Conservation (phyloP, 2,797 vertebrate species). For the Linurgus olivaceus region DNA sequence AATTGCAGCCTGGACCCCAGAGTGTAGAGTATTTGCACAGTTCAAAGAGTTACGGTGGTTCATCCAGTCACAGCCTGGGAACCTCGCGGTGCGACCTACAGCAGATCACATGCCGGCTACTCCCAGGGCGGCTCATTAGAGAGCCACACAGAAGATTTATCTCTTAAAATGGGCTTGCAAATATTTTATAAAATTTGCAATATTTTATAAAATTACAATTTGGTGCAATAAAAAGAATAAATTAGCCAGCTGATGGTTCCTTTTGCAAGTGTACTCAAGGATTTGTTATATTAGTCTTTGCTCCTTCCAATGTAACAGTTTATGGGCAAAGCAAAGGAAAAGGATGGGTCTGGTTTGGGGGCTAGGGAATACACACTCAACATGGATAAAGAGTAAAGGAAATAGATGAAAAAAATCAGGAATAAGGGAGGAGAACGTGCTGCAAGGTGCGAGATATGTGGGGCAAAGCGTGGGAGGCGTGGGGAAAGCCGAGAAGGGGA, state of each 20-base stretch:
- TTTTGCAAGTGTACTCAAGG: constrained; percentile 31
- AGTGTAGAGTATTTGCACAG: constrained; percentile 55
- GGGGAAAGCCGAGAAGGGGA: background rate
- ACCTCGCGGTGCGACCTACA: constrained; percentile 28
- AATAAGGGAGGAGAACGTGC: background rate
- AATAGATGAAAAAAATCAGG: background rate
- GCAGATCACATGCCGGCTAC: constrained; percentile 21
- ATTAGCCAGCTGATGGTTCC: constrained; percentile 45
- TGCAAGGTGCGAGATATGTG: background rate
- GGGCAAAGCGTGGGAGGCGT: background rate
- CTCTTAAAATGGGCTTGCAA: constrained; percentile 61
- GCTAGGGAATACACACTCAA: background rate
- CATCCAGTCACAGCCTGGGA: constrained; percentile 40
- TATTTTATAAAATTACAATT: constrained; percentile 72
- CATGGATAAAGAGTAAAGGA: background rate
- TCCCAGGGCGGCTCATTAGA: constrained; percentile 62
- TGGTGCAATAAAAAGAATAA: constrained; percentile 59
- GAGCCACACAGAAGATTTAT: constrained; percentile 59
- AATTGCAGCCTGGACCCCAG: constrained; percentile 51
- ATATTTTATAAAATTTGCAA: constrained; percentile 69
- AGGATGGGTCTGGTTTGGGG: background rate
- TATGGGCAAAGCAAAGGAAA: background rate
- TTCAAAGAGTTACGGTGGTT: constrained; percentile 57
- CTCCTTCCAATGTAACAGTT: background rate
- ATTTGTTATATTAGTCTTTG: background rate